Percentiles rank a stretch among this genome's conserved stretches.
phyloP scores from a whole-genome alignment of 2,888 invertebrate species.

The Dryocosmus kuriphilus region DNA sequence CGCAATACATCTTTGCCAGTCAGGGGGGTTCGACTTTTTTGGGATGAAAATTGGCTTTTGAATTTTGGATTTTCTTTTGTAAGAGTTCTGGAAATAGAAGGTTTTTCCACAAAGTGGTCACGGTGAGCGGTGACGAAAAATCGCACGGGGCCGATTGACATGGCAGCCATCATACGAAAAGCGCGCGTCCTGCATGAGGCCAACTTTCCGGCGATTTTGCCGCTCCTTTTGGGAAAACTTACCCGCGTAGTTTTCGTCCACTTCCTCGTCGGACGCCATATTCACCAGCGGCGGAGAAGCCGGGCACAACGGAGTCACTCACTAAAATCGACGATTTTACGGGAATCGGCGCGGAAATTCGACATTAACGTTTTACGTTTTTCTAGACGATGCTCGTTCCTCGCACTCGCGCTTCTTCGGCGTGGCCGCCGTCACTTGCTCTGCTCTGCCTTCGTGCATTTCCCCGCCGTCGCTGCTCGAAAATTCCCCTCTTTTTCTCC shows the following conservation, averaged over 20 bases:
- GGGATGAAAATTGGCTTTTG: neutral
- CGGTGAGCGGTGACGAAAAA: constrained; percentile 37
- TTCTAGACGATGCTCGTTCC: neutral
- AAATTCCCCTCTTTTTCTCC: constrained; percentile 18
- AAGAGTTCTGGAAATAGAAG: neutral
- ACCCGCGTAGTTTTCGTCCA: constrained; percentile 93
- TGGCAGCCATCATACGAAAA: constrained; percentile 75
- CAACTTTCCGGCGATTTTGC: constrained; percentile 60
- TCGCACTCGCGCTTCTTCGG: constrained; percentile 35
- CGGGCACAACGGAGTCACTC: constrained; percentile 35
- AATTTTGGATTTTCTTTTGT: neutral
- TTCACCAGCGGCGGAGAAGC: constrained; percentile 47
- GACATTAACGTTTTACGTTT: constrained; percentile 31
- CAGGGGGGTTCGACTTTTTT: neutral
- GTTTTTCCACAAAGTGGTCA: neutral
- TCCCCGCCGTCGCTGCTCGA: constrained; percentile 18
- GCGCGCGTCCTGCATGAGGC: constrained; percentile 72
- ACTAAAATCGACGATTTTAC: constrained; percentile 22
- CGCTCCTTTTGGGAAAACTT: constrained; percentile 76
- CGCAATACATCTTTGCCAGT: neutral
- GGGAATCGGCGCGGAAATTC: constrained; percentile 44
- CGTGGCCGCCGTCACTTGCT: constrained; percentile 38
- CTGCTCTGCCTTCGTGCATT: constrained; percentile 25
- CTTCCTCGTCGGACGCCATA: constrained; percentile 94
- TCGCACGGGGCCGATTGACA: constrained; percentile 64